phyloP scores from a whole-genome alignment of 2,113 vertebrate genomes.

The Tonatia bakeri region DNA sequence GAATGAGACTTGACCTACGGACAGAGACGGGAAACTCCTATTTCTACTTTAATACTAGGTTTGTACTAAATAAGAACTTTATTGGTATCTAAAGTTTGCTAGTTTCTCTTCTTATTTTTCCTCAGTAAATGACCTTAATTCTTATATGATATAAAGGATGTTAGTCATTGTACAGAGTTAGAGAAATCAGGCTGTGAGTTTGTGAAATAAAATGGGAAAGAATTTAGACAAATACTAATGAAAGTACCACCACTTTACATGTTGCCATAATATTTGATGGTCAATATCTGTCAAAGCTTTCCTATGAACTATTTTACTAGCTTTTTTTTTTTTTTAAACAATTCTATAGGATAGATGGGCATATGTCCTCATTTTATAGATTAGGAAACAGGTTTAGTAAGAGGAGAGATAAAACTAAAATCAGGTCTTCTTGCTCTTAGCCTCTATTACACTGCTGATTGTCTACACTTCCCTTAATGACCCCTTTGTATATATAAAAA shows the following conservation, averaged over 20 bases:
- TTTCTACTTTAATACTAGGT: slow-evolving; percentile 27
- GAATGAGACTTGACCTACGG: slow-evolving; percentile 39
- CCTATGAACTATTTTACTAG: not conserved
- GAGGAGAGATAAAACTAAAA: slow-evolving; percentile 2
- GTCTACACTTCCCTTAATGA: not conserved
- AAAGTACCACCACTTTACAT: not conserved
- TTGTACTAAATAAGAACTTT: slow-evolving; percentile 17
- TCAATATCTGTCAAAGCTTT: slow-evolving; percentile 34
- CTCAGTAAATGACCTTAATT: slow-evolving; percentile 37
- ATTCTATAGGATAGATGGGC: not conserved
- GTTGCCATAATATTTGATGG: not conserved
- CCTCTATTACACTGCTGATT: not conserved
- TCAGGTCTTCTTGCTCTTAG: not conserved
- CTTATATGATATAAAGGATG: not conserved
- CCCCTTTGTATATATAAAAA: slow-evolving; percentile 15
- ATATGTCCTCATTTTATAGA: not conserved
- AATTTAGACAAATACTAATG: slow-evolving; percentile 35
- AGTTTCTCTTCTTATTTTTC: slow-evolving; percentile 33
- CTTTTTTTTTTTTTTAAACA: slow-evolving; percentile 27
- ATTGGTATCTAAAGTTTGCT: slow-evolving; percentile 24
- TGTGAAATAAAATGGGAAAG: slow-evolving; percentile 34
- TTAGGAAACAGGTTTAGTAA: not conserved
- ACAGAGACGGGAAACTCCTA: not conserved
- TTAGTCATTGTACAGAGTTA: not conserved
- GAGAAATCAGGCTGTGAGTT: not conserved